Evolutionary conservation across 1,140 invertebrate species (phyloP), one percentile per base, ranked within the genome.

Genomic region (Heliconius hewitsoni): DNA sequence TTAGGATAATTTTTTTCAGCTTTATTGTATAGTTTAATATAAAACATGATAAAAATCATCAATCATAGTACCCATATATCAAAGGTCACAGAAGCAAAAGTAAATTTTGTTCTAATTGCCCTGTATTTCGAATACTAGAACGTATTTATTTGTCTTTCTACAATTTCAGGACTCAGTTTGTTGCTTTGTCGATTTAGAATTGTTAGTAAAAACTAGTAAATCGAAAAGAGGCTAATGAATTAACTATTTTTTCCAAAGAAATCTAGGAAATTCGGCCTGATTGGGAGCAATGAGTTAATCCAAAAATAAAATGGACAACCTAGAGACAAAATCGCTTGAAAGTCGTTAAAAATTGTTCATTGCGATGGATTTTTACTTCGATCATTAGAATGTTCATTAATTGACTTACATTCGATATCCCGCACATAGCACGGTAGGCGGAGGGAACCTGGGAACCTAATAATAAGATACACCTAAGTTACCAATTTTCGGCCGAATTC

Each of bases 221-320:
- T 84, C 77, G 70, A 81, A 81, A 77, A 78, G 76, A 77, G 57
- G 76, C 78, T 78, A 84, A 77, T 60, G 80, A 83, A 81, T 83
- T 81, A 85, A 75, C 76, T 76, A 71, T 57, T 82, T 81, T 74
- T 72, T 76, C 18, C 30, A 52, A 37, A 71, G 71, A 39, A n/a
- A 71, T 77, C 72, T 80, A 76, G 55, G 55, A 78, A 79, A 76
- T 80, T 78, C 77, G 77, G 73, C 75, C 81, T 82, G 81, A 84
- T 83, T 82, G 83, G 84, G 77, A 83, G 81, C 77, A 71, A 76
- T 78, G 82, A 79, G 78, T 82, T 83, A 82, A 84, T 84, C 82
- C 76, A 74, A 72, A 83, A 88, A 86, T 83, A 85, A 86, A 86
- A 84, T 76, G 80, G 72, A 76, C 77, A 76, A 81, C 77, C 57